Evolutionary conservation across 2,888 invertebrate species (phyloP).

Genomic region (Machimus rusticus): DNA sequence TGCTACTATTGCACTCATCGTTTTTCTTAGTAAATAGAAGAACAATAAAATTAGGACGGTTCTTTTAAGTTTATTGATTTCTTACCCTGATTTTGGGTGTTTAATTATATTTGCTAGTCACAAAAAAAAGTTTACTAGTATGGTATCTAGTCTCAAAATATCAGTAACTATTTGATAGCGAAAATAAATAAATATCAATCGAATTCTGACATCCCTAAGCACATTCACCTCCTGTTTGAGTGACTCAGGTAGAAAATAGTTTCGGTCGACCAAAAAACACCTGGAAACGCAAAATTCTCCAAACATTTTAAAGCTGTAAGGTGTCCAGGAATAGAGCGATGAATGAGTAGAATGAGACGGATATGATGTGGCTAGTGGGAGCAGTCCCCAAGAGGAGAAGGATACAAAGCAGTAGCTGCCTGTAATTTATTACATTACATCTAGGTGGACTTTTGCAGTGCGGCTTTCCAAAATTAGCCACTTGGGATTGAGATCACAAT

Average conservation of each 20-base stretch:
- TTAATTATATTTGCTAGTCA: no score
- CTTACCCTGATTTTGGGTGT: no score
- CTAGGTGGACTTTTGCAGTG: neutral
- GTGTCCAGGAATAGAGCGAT: neutral
- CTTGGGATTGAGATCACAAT: neutral
- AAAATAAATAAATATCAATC: no score
- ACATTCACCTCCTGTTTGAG: neutral
- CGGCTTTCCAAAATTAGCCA: neutral
- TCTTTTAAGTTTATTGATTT: no score
- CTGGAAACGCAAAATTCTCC: neutral
- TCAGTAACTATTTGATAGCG: no score
- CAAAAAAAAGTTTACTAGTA: no score
- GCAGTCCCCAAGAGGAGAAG: neutral
- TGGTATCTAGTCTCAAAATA: no score
- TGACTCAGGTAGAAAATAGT: no score
- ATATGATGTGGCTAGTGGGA: neutral
- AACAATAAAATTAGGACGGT: no score
- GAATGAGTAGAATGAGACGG: neutral
- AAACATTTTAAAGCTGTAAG: neutral
- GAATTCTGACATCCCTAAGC: no score
- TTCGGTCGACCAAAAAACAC: neutral
- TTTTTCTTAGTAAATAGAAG: no score
- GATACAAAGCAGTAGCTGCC: neutral
- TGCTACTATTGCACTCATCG: no score
- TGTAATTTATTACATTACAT: neutral